A percentile compares a stretch with the other conserved stretches of the same genome.
Evolutionary conservation across 2,888 invertebrate species (phyloP).

Genomic region (Dicycla oo): DNA sequence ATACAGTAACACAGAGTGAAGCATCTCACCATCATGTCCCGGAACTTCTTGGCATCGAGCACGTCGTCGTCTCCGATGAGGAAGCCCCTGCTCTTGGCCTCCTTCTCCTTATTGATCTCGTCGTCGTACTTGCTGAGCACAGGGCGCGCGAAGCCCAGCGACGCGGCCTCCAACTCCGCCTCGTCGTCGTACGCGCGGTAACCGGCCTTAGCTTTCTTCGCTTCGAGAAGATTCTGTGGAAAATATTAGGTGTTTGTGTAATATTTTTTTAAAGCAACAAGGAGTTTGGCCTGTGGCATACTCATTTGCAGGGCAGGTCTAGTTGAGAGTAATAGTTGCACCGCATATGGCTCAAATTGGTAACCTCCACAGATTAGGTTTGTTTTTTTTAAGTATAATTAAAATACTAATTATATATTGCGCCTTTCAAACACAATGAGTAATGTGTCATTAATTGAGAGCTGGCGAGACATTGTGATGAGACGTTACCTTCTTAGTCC

Average conservation of each 20-base stretch:
- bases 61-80: conserved; percentile 93
- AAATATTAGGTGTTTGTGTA: not conserved
- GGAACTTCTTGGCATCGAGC: conserved; percentile 88
- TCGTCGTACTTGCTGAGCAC: conserved; percentile 98
- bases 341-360: not conserved
- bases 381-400: not conserved
- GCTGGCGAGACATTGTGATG: too few relatives aligned
- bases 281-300: too few relatives aligned
- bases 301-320: not conserved
- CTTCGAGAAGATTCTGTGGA: conserved; percentile 94
- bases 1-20: not conserved
- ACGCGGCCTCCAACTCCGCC: conserved; percentile 93
- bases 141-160: conserved; percentile 91
- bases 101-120: conserved; percentile 92
- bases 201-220: conserved; percentile 94
- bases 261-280: not conserved
- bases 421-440: not conserved
- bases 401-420: not conserved
- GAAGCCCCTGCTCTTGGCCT: conserved; percentile 92
- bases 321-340: too few relatives aligned
- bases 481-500: conserved; percentile 92
- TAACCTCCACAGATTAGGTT: not conserved
- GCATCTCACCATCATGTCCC: conserved; percentile 81
- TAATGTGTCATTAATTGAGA: not conserved
- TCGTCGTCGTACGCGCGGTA: conserved; percentile 97